Evolutionary conservation across 2,113 vertebrate species (phyloP).

Genomic region (Calyptomena viridis): DNA sequence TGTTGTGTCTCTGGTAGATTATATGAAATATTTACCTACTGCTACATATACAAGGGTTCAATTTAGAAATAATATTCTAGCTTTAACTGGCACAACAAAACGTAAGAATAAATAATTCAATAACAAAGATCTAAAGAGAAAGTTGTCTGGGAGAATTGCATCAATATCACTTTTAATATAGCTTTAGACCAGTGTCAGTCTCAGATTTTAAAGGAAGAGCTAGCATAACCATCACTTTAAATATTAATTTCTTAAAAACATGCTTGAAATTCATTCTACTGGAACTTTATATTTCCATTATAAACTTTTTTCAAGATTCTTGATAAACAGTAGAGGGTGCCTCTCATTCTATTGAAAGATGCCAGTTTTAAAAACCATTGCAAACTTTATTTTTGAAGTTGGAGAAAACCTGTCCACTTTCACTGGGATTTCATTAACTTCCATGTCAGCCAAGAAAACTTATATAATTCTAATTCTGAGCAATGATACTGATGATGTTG

Average conservation of each 20-base stretch:
- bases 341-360: background rate
- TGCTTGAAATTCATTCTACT: background rate
- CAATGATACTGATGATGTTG: background rate
- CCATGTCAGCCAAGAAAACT: background rate
- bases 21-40: background rate
- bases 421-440: background rate
- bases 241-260: background rate
- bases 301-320: background rate
- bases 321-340: background rate
- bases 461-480: background rate
- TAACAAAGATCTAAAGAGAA: background rate
- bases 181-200: background rate
- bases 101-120: background rate
- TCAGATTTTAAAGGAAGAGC: background rate
- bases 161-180: background rate
- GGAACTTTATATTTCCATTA: background rate
- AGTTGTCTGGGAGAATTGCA: background rate
- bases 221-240: background rate
- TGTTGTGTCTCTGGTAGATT: background rate
- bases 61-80: background rate
- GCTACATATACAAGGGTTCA: background rate
- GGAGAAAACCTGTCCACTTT: background rate
- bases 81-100: background rate
- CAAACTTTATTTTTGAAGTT: background rate
- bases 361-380: background rate